Evolutionary conservation across 2,797 vertebrate species (phyloP), one percentile per base, ranked within the genome.

Genomic region (Borostomias antarcticus): DNA sequence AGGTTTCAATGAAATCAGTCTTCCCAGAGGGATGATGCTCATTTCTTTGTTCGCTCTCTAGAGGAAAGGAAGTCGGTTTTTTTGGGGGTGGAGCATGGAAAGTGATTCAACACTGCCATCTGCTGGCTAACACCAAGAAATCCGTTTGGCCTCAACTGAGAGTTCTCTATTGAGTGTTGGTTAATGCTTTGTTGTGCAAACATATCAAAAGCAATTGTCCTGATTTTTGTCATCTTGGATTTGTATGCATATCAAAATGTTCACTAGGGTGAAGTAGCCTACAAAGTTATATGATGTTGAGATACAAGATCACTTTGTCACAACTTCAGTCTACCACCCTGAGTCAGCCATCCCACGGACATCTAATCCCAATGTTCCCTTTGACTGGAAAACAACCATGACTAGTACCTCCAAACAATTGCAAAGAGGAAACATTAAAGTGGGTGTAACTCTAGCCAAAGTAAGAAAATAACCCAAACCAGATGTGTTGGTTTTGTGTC

Each of bases 11-110:
- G 75, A 74, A 62, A 78, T 75, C 77, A 81, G 76, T 79, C 58
- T 70, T 76, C 59, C 59, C 69, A 64, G 70, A 69, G 58, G 74
- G 70, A 80, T 74, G 79, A 82, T n/a, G 76, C 73, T 78, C 1
- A 10, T 64, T 62, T 70, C 81, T 89, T 85, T 89, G 85, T 87
- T 73, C 80, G 72, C 70, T 85, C 84, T 81, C 74, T 66, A 73
- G 74, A n/a, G 74, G 80, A 82, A 29, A 17, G 28, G 23, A 25
- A 59, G 63, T 71, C 26, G 61, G 62, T 62, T 25, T 45, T n/a
- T n/a, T n/a, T n/a, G n/a, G n/a, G n/a, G 8, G 63, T 10, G 59
- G 65, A 33, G 66, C 37, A 10, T 10, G 11, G 45, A 64, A 1
- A 21, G 62, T 76, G 73, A 73, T 57, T 32, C 5, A 54, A 80